Evolutionary conservation across 2,113 vertebrate genomes (phyloP), one percentile per base, ranked within the genome.

Genomic region (Equus przewalskii): DNA sequence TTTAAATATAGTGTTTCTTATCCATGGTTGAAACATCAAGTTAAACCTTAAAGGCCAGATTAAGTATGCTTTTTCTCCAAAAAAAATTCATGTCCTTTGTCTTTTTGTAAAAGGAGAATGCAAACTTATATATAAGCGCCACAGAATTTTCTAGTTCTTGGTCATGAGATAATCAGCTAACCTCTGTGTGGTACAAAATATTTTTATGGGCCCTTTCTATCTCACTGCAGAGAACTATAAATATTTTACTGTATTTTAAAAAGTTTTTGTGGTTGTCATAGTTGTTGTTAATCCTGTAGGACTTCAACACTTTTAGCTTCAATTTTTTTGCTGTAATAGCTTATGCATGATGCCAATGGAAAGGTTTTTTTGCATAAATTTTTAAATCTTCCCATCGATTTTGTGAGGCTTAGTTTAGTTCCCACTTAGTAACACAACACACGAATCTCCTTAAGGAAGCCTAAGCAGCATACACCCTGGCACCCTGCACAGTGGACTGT

Each of bases 231-330:
- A 90, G 4, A 94, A 58, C 87, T 82, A 30, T 72, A 91, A 94
- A 75, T 76, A 75, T 95, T 97, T 93, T 75, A 54, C 28, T 84
- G 2, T 49, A 84, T 82, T 80, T 94, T 87, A 96, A 86, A 96
- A 86, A 86, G 73, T 16, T 33, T 97, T 51, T 78, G 41, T 88
- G 21, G 16, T 78, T 62, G 2, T 85, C 36, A 84, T 54, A 3
- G 30, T 80, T 93, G 7, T 18, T 85, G 15, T 83, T 85, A 89
- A 84, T 82, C 46, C 21, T 41, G 22, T 80, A 91, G 69, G 33
- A 96, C 33, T 94, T 76, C 36, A 44, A 84, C 16, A 36, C 70
- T n/a, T 81, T 90, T 14, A 69, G 11, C 64, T 96, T 92, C 80
- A 69, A 67, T 12, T 62, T 73, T 65, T 60, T 93, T 81, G 62